Percentiles rank a stretch among this genome's conserved stretches.
Evolutionary conservation across 2,797 vertebrate species (phyloP).

Genomic region (Chlorospingus flavigularis): DNA sequence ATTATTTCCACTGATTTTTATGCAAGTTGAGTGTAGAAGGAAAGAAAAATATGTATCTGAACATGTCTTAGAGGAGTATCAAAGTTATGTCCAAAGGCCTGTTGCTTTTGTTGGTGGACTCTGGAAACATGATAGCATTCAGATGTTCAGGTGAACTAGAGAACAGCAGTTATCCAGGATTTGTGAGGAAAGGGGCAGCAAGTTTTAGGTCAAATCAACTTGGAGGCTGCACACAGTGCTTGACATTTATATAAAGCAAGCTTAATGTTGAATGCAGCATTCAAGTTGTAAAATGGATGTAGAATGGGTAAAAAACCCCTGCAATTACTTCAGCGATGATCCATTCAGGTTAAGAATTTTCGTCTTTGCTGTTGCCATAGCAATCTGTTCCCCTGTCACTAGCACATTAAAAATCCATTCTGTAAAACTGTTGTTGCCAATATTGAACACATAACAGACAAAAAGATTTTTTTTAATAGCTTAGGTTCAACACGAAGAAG

Average conservation of each 20-base stretch:
- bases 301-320: slow-evolving; percentile 77
- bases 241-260: slow-evolving; percentile 65
- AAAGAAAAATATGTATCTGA: not conserved
- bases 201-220: slow-evolving; percentile 47
- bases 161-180: not conserved
- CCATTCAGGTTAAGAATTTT: slow-evolving; percentile 87
- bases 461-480: slow-evolving; percentile 56
- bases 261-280: slow-evolving; percentile 72
- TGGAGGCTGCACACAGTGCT: slow-evolving; percentile 29
- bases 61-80: not conserved
- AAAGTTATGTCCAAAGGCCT: not conserved
- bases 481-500: not conserved
- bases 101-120: not conserved
- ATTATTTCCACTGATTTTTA: not conserved
- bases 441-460: slow-evolving; percentile 62
- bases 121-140: not conserved
- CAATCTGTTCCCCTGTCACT: slow-evolving; percentile 72
- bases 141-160: not conserved
- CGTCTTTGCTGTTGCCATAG: slow-evolving; percentile 87
- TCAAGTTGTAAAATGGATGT: slow-evolving; percentile 74
- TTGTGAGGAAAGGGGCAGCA: not conserved
- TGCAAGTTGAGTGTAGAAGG: not conserved
- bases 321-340: slow-evolving; percentile 86
- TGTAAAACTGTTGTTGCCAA: slow-evolving; percentile 66
- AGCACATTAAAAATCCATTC: slow-evolving; percentile 78